Base-by-base conservation (phyloP, 2,797 vertebrate species). In the Chaunax sp. region DNA sequence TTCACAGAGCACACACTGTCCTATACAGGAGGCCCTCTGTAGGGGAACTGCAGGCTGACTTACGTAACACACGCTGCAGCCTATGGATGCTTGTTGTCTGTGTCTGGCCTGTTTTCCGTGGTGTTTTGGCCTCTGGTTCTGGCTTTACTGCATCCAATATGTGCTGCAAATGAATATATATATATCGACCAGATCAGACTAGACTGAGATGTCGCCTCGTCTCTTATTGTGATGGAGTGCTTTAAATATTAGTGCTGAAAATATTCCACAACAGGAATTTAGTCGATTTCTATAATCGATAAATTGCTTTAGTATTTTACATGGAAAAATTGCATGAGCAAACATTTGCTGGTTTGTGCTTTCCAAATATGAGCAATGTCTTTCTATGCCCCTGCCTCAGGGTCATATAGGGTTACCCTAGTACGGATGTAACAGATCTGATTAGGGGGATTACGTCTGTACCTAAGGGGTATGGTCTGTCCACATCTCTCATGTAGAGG, bases 1-100 rank as follows among this genome's bases (percentile, higher is more conserved):
- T 74, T 66, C 69, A 81, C 78, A 83, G 75, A 84, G 81, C 72
- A 72, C 80, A 80, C 69, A 64, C 81, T 81, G 74, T 80, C 65
- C 76, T 71, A 73, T 71, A 58, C 60, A 49, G 43, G 83, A 81
- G 86, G 87, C 87, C 86, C 60, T 4, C 41, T 6, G 18, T 44
- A 57, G 81, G 87, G 80, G 43, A 69, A 58, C 64, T 80, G 19
- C 67, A 58, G 75, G 55, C 73, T 22, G 35, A 38, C 70, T 87
- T 82, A 84, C 73, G 74, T 77, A 89, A 80, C 75, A 37, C 56
- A 51, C 3, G 62, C 69, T 75, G 65, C 64, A 78, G 72, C 56
- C 54, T 83, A 82, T 84, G 78, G 66, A 69, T 66, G 75, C 58
- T 74, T 38, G 63, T 72, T 77, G 55, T 81, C 77, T 71, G 52